Conservation (phyloP, 2,888 invertebrate genomes). For the Lutraria lutraria region DNA sequence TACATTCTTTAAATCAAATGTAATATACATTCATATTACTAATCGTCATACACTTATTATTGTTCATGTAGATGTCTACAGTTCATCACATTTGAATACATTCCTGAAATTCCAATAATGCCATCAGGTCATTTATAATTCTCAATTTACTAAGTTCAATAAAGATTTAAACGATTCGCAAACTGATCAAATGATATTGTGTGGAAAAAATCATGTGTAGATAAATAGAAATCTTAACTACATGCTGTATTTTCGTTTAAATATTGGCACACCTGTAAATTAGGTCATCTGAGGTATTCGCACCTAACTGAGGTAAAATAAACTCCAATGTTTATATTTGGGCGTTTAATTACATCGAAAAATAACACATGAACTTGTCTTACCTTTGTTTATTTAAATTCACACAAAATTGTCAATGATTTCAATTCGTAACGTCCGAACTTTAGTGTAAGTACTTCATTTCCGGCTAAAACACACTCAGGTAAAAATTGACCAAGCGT, state of each 20-base stretch:
- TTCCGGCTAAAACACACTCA: constrained; percentile 1
- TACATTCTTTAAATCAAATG: too few relatives aligned
- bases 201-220: background rate
- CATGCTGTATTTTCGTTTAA: background rate
- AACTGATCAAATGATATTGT: background rate
- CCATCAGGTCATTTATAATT: background rate
- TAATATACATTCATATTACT: too few relatives aligned
- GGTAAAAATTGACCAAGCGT: constrained; percentile 27
- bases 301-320: background rate
- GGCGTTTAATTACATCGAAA: background rate
- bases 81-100: background rate
- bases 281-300: background rate
- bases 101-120: constrained; percentile 20
- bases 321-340: background rate
- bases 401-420: background rate
- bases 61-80: too few relatives aligned
- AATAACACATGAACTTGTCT: background rate
- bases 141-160: background rate
- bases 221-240: background rate
- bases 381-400: background rate
- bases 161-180: background rate
- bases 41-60: too few relatives aligned
- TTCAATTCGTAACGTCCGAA: background rate
- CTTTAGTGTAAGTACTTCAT: background rate
- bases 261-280: constrained; percentile 8